These are phyloP conservation scores for Myxocyprinus asiaticus DNA, from an alignment of 2,113 vertebrate species.

Conservation along the genomic window DNA sequence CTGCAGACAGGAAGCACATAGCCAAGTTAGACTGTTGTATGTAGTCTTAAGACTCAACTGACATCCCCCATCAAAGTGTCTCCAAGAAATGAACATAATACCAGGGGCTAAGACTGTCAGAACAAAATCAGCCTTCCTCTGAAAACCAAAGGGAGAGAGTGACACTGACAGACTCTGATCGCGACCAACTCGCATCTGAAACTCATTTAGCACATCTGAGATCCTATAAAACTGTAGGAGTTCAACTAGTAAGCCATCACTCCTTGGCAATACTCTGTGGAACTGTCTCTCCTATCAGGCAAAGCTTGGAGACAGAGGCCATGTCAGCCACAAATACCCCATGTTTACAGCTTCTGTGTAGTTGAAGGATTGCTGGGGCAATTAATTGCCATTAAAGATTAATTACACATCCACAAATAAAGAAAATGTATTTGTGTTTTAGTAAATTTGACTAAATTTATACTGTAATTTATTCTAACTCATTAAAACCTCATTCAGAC, in stretches of 20 bases:
- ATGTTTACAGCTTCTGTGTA: slow-evolving; percentile 10
- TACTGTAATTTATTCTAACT: background rate
- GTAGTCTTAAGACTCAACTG: slow-evolving; percentile 35
- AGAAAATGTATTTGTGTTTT: background rate
- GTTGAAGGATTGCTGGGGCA: background rate
- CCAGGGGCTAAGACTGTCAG: slow-evolving; percentile 40
- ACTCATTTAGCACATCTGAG: slow-evolving; percentile 55
- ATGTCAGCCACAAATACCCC: slow-evolving; percentile 26
- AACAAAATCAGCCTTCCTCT: slow-evolving; percentile 39
- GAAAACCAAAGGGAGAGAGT: slow-evolving; percentile 27
- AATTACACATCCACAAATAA: background rate
- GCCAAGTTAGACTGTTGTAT: slow-evolving; percentile 42
- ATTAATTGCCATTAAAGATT: background rate
- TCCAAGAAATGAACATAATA: slow-evolving; percentile 47
- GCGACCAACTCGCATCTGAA: slow-evolving; percentile 54
- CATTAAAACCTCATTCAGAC: background rate
- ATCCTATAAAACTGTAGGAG: slow-evolving; percentile 58
- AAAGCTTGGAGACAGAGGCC: slow-evolving; percentile 50
- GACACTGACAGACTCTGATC: slow-evolving; percentile 42
- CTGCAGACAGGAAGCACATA: slow-evolving; percentile 27
- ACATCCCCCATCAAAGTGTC: slow-evolving; percentile 38
- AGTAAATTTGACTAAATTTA: background rate
- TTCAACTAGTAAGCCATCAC: slow-evolving; percentile 54
- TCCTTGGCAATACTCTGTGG: slow-evolving; percentile 46
- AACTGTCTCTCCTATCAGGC: slow-evolving; percentile 48